Evolutionary conservation across 2,113 vertebrate genomes (phyloP).

Genomic region (Garra rufa): DNA sequence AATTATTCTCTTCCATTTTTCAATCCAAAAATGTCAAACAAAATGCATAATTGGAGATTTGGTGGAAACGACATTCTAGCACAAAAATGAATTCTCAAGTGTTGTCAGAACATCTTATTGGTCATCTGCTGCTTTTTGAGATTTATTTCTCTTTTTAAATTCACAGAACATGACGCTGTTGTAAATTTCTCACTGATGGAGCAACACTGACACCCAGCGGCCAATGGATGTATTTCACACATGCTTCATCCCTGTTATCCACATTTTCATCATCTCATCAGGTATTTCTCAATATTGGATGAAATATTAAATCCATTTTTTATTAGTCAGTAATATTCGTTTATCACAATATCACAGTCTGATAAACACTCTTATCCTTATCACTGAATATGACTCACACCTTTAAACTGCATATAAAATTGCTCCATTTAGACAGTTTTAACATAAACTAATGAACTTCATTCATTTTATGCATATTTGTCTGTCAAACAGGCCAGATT

Average conservation of each 20-base stretch:
- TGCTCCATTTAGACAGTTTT: too few species aligned
- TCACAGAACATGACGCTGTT: not conserved
- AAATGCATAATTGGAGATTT: not conserved
- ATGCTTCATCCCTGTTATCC: not conserved
- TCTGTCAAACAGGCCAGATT: too few species aligned
- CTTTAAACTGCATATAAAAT: too few species aligned
- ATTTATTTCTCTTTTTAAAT: not conserved
- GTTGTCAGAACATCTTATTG: not conserved
- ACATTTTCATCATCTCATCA: not conserved
- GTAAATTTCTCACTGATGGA: not conserved
- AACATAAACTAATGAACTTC: too few species aligned
- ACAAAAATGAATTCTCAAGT: not conserved
- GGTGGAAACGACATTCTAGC: not conserved
- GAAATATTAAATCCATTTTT: not conserved
- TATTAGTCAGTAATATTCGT: not conserved
- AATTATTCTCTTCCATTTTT: not conserved
- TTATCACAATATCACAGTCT: not conserved
- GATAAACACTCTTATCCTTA: not conserved
- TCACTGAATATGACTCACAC: too few species aligned
- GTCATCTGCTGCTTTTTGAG: not conserved
- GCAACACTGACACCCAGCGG: conserved; percentile 30
- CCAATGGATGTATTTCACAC: not conserved
- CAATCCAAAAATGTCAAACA: not conserved
- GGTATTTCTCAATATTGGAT: not conserved
- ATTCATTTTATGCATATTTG: too few species aligned